Evolutionary conservation across 2,797 vertebrate species (phyloP).

Genomic region (Galaxias olidus): DNA sequence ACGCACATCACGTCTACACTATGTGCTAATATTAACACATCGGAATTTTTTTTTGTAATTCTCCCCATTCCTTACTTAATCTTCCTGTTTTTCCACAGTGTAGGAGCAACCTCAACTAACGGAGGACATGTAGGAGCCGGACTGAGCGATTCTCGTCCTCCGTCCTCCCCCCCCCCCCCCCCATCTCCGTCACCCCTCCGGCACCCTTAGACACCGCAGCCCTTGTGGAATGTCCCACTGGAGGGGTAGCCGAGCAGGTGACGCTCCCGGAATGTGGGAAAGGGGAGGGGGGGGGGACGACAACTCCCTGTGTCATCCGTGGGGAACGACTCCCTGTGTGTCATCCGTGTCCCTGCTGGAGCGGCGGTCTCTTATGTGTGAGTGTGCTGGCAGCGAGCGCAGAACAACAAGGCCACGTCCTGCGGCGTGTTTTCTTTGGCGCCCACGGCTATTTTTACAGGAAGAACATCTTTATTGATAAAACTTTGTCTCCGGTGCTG

Average conservation of each 20-base stretch:
- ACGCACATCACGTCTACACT: conserved; percentile 11
- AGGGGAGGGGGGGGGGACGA: conserved; percentile 6
- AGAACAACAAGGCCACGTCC: conserved; percentile 49
- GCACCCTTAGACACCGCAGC: conserved; percentile 35
- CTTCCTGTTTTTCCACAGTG: conserved; percentile 66
- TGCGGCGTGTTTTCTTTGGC: conserved; percentile 69
- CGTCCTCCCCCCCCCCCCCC: conserved; percentile 4
- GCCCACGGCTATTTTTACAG: conserved; percentile 62
- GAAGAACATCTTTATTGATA: conserved; percentile 78
- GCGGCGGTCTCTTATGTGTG: conserved; percentile 46
- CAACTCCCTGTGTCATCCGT: background rate
- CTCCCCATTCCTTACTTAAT: conserved; percentile 58
- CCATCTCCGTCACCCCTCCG: conserved; percentile 53
- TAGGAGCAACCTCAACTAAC: conserved; percentile 11
- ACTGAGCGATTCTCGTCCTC: conserved; percentile 24
- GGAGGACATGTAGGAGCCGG: conserved; percentile 47
- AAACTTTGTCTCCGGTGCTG: conserved; percentile 63
- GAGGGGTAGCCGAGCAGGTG: conserved; percentile 41
- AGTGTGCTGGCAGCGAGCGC: conserved; percentile 54
- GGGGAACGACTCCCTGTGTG: background rate
- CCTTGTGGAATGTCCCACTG: conserved; percentile 14
- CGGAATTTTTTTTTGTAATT: conserved; percentile 50
- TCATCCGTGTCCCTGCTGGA: conserved; percentile 47
- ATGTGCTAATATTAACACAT: conserved; percentile 66
- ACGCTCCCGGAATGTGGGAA: conserved; percentile 51